Percentiles rank a stretch among this genome's conserved stretches.
Evolutionary conservation across 2,113 vertebrate genomes (phyloP).

Genomic region (Pitta sordida): DNA sequence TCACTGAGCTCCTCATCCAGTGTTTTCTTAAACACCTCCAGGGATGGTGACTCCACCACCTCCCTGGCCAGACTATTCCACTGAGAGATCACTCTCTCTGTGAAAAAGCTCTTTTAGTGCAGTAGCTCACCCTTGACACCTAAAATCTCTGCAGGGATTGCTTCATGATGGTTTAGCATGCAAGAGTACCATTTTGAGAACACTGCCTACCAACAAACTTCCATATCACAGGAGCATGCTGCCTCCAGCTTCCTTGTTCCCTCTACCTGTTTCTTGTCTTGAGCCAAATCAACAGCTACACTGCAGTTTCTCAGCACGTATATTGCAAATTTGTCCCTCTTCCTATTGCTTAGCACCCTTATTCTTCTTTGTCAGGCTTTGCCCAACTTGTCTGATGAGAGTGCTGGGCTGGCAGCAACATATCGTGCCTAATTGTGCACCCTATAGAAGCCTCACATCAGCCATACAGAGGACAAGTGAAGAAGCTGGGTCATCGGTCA

Average conservation of each 20-base stretch:
- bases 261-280: neutral
- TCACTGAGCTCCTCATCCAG: too few relatives aligned
- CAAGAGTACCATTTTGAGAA: neutral
- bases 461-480: too few relatives aligned
- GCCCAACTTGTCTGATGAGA: neutral
- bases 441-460: neutral
- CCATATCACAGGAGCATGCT: neutral
- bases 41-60: too few relatives aligned
- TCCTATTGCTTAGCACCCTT: neutral
- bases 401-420: neutral
- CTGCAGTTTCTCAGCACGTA: neutral
- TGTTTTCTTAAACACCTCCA: too few relatives aligned
- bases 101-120: too few relatives aligned
- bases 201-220: neutral
- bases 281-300: accelerated
- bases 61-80: too few relatives aligned
- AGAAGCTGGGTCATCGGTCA: neutral
- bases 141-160: neutral
- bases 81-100: too few relatives aligned
- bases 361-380: neutral
- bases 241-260: neutral
- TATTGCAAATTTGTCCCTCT: neutral
- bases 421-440: accelerated
- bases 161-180: neutral
- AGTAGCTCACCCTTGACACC: neutral